phyloP scores from a whole-genome alignment of 1,140 invertebrate species.

The Tetragnatha versicolor region DNA sequence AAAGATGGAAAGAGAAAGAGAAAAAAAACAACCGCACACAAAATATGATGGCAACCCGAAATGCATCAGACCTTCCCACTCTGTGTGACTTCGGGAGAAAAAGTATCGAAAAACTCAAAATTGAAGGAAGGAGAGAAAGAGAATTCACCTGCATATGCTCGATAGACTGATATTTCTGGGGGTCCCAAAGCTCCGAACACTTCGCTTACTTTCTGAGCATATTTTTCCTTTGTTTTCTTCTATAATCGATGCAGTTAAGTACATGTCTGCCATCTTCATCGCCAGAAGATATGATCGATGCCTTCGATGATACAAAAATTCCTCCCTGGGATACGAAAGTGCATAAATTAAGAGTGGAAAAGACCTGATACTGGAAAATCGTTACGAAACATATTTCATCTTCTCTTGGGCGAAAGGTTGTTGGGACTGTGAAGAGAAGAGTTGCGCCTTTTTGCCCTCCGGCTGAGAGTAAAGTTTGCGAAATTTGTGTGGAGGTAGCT shows the following conservation, averaged over 20 bases:
- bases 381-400: constrained; percentile 34
- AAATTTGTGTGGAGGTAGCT: too few species aligned
- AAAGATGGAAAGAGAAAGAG: neutral
- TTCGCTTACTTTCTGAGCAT: constrained; percentile 19
- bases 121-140: neutral
- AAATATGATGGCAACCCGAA: constrained; percentile 6
- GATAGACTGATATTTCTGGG: neutral
- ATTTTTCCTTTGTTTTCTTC: constrained; percentile 33
- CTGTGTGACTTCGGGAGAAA: neutral
- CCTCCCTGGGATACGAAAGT: constrained; percentile 10
- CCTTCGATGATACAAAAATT: constrained; percentile 39
- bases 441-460: too few species aligned
- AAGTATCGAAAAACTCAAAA: neutral
- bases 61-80: neutral
- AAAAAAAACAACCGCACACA: neutral
- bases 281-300: constrained; percentile 24
- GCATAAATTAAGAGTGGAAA: constrained; percentile 37
- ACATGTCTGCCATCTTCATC: constrained; percentile 42
- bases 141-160: neutral
- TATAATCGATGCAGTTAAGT: constrained; percentile 45
- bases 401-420: too few species aligned
- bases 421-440: too few species aligned
- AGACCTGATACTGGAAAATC: constrained; percentile 12
- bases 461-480: too few species aligned
- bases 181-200: constrained; percentile 4